These are phyloP conservation scores for Nannoperca obscura DNA, from an alignment of 2,797 vertebrate species.

Conservation along the genomic window DNA sequence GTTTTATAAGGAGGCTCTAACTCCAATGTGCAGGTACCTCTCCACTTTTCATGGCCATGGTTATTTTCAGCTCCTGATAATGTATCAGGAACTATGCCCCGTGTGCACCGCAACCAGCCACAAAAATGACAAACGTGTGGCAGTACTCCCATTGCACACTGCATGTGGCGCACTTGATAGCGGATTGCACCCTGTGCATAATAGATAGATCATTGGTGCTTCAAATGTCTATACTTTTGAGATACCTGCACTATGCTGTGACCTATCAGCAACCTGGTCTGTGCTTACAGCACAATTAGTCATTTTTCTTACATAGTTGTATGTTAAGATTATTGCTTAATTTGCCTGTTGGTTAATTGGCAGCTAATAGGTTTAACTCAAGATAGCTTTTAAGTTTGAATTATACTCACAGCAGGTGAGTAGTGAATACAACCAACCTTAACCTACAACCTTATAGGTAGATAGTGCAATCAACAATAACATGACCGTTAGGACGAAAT, in stretches of 20 bases:
- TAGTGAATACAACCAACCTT: neutral
- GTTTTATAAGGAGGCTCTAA: neutral
- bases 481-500: neutral
- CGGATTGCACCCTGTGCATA: neutral
- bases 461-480: neutral
- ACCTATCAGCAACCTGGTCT: neutral
- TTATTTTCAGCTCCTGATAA: neutral
- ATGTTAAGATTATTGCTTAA: neutral
- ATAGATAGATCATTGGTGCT: neutral
- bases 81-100: neutral
- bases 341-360: neutral
- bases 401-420: neutral
- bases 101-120: neutral
- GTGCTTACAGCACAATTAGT: neutral
- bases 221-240: conserved; percentile 15
- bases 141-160: conserved; percentile 1
- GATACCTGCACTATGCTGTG: neutral
- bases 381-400: neutral
- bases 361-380: neutral
- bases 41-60: neutral
- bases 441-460: neutral
- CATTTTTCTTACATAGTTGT: neutral
- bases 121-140: neutral
- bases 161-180: neutral
- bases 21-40: neutral